These are phyloP conservation scores for Tanaodytes sp. DNA, from an alignment of 2,888 invertebrate species.

Conservation along the genomic window DNA sequence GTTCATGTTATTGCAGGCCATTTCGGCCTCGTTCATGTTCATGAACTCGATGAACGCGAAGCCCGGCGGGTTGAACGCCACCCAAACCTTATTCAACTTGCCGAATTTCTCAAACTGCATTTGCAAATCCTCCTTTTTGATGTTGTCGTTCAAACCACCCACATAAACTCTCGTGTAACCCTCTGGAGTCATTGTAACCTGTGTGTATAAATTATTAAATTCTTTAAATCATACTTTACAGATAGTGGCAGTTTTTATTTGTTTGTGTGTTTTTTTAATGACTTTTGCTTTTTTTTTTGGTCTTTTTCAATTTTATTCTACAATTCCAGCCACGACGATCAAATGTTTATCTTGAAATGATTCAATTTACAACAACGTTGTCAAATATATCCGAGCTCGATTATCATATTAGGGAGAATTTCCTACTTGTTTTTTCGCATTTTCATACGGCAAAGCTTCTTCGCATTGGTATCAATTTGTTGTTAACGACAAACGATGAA, in stretches of 20 bases:
- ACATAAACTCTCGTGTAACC: constrained; percentile 86
- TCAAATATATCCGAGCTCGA: constrained; percentile 41
- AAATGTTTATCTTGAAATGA: neutral
- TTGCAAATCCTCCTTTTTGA: constrained; percentile 93
- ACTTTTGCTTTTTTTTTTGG: neutral
- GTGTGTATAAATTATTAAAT: constrained; percentile 54
- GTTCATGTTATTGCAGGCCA: constrained; percentile 90
- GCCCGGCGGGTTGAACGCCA: constrained; percentile 93
- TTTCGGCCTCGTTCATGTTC: constrained; percentile 90
- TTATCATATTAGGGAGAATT: neutral
- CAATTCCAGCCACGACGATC: neutral
- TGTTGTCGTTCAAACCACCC: constrained; percentile 89
- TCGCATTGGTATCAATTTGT: neutral
- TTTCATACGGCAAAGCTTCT: constrained; percentile 1
- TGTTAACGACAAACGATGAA: neutral
- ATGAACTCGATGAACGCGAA: constrained; percentile 95
- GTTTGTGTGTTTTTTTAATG: too few species aligned
- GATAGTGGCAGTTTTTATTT: too few species aligned
- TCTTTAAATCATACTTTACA: neutral
- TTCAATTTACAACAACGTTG: neutral
- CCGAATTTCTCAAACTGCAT: constrained; percentile 93
- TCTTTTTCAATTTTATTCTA: neutral
- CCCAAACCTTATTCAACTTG: constrained; percentile 93
- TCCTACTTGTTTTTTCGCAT: neutral
- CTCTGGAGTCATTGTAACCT: constrained; percentile 69